A percentile compares a stretch with the other conserved stretches of the same genome.
These are phyloP conservation scores for Scelioninae gen. 2 DNA, from an alignment of 2,888 invertebrate genomes.

Conservation along the genomic window DNA sequence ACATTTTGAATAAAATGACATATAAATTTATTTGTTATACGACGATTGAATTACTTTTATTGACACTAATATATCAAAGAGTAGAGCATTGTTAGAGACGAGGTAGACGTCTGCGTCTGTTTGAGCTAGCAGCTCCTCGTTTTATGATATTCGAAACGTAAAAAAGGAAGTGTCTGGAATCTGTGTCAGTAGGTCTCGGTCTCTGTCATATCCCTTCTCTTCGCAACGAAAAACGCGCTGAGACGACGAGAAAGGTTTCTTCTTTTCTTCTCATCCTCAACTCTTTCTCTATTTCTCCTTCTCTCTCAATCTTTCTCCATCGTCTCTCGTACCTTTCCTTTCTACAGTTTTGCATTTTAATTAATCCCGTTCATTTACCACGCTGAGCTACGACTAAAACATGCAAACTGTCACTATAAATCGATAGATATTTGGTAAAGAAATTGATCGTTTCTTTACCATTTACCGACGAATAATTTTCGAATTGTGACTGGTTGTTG, in stretches of 20 bases:
- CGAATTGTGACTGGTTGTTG: neutral
- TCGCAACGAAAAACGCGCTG: slow-evolving; percentile 48
- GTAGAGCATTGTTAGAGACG: slow-evolving; percentile 51
- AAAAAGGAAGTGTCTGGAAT: slow-evolving; percentile 74
- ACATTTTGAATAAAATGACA: neutral
- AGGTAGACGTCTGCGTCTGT: slow-evolving; percentile 70
- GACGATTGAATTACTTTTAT: slow-evolving; percentile 12
- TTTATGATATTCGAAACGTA: slow-evolving; percentile 75
- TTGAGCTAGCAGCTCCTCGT: slow-evolving; percentile 67
- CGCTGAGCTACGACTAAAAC: slow-evolving; percentile 1
- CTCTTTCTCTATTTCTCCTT: slow-evolving; percentile 36
- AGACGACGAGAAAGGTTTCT: slow-evolving; percentile 60
- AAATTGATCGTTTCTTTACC: slow-evolving; percentile 6
- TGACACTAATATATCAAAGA: slow-evolving; percentile 33
- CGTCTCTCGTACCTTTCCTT: slow-evolving; percentile 43
- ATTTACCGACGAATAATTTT: slow-evolving; percentile 5
- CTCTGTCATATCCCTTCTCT: slow-evolving; percentile 62
- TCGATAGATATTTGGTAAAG: slow-evolving; percentile 10
- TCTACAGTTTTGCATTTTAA: slow-evolving; percentile 45
- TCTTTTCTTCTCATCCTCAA: slow-evolving; percentile 59
- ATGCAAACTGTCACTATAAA: slow-evolving; percentile 13
- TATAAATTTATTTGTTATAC: slow-evolving; percentile 8
- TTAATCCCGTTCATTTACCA: slow-evolving; percentile 15
- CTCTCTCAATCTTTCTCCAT: slow-evolving; percentile 21
- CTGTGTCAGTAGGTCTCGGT: slow-evolving; percentile 73